phyloP scores from a whole-genome alignment of 1,140 invertebrate genomes.

The Orchesella cincta region DNA sequence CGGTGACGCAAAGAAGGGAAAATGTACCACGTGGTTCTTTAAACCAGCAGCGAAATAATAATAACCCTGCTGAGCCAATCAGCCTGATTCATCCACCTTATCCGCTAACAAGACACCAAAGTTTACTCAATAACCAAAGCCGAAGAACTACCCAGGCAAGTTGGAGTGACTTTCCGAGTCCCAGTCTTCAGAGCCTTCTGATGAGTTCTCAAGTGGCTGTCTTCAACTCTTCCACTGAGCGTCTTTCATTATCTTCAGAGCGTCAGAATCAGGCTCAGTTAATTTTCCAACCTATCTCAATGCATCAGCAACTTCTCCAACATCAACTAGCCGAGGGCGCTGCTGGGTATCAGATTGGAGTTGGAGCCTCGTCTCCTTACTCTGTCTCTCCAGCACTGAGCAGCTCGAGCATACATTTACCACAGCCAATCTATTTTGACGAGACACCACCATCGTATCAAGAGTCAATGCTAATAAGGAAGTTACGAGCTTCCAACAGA shows the following conservation, averaged over 20 bases:
- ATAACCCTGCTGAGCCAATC: neutral
- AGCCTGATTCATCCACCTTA: neutral
- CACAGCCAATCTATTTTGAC: conserved; percentile 21
- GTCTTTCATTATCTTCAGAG: neutral
- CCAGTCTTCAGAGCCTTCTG: conserved; percentile 18
- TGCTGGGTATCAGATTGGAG: neutral
- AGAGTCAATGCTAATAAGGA: neutral
- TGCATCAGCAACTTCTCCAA: neutral
- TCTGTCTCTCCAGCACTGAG: neutral
- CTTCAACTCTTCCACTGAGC: conserved; percentile 5
- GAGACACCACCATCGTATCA: neutral
- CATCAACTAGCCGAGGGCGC: too few species aligned
- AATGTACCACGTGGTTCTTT: neutral
- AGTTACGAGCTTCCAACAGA: neutral
- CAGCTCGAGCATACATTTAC: neutral
- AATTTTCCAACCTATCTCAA: neutral
- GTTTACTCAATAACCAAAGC: neutral
- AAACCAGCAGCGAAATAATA: neutral
- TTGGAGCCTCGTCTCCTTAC: neutral
- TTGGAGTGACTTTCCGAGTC: conserved; percentile 7
- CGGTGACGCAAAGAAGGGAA: conserved; percentile 25
- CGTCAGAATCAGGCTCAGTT: neutral
- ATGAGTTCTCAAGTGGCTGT: conserved; percentile 12
- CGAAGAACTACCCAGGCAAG: neutral
- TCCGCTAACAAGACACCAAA: conserved; percentile 8